Conservation (phyloP, 2,797 vertebrate species). For the Rachycentron canadum region DNA sequence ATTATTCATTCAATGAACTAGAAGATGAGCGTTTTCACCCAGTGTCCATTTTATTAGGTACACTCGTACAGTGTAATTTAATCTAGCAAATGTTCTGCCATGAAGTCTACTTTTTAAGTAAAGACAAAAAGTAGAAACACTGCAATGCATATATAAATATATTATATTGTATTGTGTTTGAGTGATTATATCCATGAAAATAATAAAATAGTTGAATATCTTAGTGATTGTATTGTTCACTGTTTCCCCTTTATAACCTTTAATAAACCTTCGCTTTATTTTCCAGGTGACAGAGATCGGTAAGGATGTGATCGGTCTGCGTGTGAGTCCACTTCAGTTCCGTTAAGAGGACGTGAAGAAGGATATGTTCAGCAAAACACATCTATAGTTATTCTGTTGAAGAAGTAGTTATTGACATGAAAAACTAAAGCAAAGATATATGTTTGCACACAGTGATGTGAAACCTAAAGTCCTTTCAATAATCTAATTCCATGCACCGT, state of each 20-base stretch:
- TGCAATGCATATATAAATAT: too few relatives aligned
- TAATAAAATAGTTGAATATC: background rate
- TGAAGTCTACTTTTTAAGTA: background rate
- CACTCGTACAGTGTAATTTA: background rate
- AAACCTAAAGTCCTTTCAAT: conserved; percentile 47
- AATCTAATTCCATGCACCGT: conserved; percentile 20
- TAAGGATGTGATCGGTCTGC: conserved; percentile 95
- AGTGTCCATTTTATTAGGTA: background rate
- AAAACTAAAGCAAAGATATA: conserved; percentile 33
- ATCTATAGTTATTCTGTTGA: conserved; percentile 40
- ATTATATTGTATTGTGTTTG: too few relatives aligned
- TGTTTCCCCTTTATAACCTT: background rate
- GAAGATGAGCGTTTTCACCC: background rate
- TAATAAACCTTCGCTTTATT: conserved; percentile 6
- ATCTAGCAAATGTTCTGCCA: background rate
- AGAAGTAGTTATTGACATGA: conserved; percentile 24
- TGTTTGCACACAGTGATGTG: conserved; percentile 50
- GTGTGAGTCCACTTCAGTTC: conserved; percentile 97
- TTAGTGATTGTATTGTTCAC: background rate
- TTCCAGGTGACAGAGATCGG: conserved; percentile 95
- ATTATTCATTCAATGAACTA: background rate
- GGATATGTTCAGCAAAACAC: conserved; percentile 33
- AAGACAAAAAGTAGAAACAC: background rate
- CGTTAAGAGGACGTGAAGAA: conserved; percentile 80
- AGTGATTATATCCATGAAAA: background rate